Evolutionary conservation across 2,113 vertebrate species (phyloP), one percentile per base, ranked within the genome.

Genomic region (Poecilia latipinna): DNA sequence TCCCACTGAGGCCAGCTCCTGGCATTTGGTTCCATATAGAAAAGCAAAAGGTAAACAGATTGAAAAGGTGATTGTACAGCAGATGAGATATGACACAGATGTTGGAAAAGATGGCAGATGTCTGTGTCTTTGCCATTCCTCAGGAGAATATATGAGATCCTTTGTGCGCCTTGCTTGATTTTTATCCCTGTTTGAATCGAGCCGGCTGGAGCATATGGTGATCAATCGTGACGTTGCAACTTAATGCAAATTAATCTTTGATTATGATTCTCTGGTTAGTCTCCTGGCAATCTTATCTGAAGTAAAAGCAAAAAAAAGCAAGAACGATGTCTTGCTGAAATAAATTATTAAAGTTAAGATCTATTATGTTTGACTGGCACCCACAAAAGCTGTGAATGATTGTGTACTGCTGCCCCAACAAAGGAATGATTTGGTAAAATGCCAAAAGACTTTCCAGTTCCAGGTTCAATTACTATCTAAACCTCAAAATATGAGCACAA

Each of bases 211-310:
- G 10, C 26, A 75, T 63, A 12, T 51, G 54, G 29, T 72, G 57
- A 70, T 71, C 42, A 78, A 24, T 81, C 24, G 61, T 44, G 31
- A 26, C 39, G 17, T 48, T 28, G 33, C 32, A 66, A 37, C 35
- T 37, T 37, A 11, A 37, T 37, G 35, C 35, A 37, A 12, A 37
- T 37, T 37, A 37, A 12, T 37, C 35, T 37, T 37, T 37, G 35
- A 12, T 37, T 37, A 37, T 37, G 35, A 10, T 37, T 37, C 10
- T 37, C 35, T 37, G 35, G 35, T 37, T 37, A 11, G 2, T 12
- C 35, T 4, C 12, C 65, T 19, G 51, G 26, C 29, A 39, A 15
- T 67, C 51, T 75, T 32, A 51, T 78, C 64, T 72, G n/a, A 61
- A 61, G 64, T 39, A 69, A 28, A 37, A 54, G 68, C 24, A 57